Base-by-base conservation (phyloP, 2,113 vertebrate genomes). In the Gnathonemus longibarbis region DNA sequence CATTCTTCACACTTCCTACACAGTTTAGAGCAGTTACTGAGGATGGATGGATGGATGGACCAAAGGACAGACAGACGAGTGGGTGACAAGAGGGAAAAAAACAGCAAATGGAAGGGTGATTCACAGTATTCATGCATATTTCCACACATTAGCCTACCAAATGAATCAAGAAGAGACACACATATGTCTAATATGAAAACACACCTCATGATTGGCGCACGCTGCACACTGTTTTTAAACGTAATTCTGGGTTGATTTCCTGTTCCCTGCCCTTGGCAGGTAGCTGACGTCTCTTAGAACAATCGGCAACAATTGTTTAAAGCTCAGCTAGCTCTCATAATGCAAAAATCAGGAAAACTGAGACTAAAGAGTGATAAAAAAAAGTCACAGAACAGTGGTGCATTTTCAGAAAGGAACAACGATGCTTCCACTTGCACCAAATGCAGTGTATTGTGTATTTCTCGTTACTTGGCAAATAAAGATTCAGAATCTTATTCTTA, bases 101-200 rank as follows among this genome's bases (percentile, higher is more conserved):
- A 35, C 10, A 80, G 74, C 74, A 8, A 31, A 70, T 70, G 62
- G 31, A 77, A 39, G 74, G 35, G 74, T 42, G 74, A 52, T 31
- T 52, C 53, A 88, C 31, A 58, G 50, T n/a, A 88, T 35, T 39
- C 31, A 42, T 88, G 39, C 19, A 15, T 10, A 62, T 62, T 50
- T 88, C 35, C 53, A 42, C 52, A 42, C 19, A 46, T 42, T 46
- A 50, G 53, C 10, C 35, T 45, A 62, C 35, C 5, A n/a, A 88
- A 88, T 88, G 52, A 62, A 46, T n/a, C 19, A 35, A 53, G 48
- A 52, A 53, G 50, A 53, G 85, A 56, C 27, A 39, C 31, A 52
- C 48, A 56, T 56, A 56, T 87, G 85, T 56, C 50, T 87, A 53
- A 87, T 21, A 87, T 35, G 50, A 87, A 87, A 87, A 56, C 27